phyloP scores from a whole-genome alignment of 2,113 vertebrate genomes.

The Callopanchax toddi region DNA sequence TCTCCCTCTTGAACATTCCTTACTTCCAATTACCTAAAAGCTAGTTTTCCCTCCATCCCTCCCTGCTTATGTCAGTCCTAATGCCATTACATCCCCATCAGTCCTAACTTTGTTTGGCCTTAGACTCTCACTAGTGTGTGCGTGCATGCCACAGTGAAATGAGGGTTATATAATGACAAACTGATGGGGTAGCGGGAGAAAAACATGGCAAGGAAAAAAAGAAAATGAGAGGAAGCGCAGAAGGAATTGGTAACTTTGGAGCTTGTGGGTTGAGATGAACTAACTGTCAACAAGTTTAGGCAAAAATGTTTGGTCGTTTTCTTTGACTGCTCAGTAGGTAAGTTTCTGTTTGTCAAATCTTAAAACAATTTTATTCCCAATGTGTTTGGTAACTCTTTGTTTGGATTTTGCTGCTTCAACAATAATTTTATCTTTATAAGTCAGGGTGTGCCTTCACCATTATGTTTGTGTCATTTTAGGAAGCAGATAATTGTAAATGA shows the following conservation, averaged over 20 bases:
- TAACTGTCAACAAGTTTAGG: slow-evolving; percentile 7
- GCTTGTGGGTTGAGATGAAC: slow-evolving; percentile 11
- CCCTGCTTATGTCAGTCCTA: slow-evolving; percentile 48
- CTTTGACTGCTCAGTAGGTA: slow-evolving; percentile 29
- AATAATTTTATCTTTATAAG: neutral
- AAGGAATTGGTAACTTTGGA: slow-evolving; percentile 28
- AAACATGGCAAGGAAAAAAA: slow-evolving; percentile 24
- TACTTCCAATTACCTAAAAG: slow-evolving; percentile 42
- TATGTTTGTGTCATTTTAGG: neutral
- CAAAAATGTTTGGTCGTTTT: neutral
- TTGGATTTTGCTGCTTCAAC: neutral
- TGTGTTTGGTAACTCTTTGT: neutral
- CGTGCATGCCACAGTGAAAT: neutral
- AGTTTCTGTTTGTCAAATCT: slow-evolving; percentile 5
- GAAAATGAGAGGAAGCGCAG: slow-evolving; percentile 24
- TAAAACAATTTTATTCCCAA: neutral
- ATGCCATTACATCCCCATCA: slow-evolving; percentile 58
- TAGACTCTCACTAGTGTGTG: slow-evolving; percentile 24
- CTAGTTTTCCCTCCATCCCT: slow-evolving; percentile 13
- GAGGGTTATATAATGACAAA: slow-evolving; percentile 43
- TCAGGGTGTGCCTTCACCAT: neutral
- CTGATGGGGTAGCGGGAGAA: slow-evolving; percentile 17
- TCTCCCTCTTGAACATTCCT: slow-evolving; percentile 60
- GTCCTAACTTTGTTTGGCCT: slow-evolving; percentile 57
- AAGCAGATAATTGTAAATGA: no score